Base-by-base conservation (phyloP, 2,797 vertebrate species). In the Tympanoctomys barrerae region DNA sequence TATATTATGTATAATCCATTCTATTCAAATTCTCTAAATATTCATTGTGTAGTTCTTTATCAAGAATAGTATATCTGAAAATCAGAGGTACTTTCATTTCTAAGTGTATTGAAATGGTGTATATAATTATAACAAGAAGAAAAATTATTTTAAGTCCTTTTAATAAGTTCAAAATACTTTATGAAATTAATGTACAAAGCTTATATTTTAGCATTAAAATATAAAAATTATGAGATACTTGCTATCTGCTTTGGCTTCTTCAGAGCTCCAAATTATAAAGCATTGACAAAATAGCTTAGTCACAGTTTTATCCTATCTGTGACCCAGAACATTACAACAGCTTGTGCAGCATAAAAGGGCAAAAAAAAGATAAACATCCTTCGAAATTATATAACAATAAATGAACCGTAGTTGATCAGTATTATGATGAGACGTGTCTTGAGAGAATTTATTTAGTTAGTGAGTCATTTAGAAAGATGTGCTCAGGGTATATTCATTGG, bases 351-450 rank as follows among this genome's bases (percentile, higher is more conserved):
- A 95, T 94, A 94, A 97, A 97, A 79, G 91, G 96, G 78, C n/a
- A 97, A 97, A 93, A 98, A 98, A 97, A 95, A 57, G 85, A 97
- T 97, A 97, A 98, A 97, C 36, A 94, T 93, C 89, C 3, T 97
- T 95, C 81, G 31, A 91, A 98, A 98, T 98, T 97, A 97, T 97
- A 96, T 92, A 96, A 81, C 54, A 97, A 96, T 82, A 98, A 98
- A 98, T 96, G 77, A 98, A 97, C 96, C 94, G 82, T 95, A 83
- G 83, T 91, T 94, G 80, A 98, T 98, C 88, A 96, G 78, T 94
- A 92, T 96, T 96, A 96, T 62, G 70, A 95, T 96, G 90, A 83
- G 95, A 96, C 64, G 21, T 91, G 83, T 93, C 96, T 97, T 95
- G 95, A 70, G 90, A 89, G 79, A 64, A 96, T 85, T 96, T 97